Percentiles rank a stretch among this genome's conserved stretches.
Evolutionary conservation across 1,140 invertebrate genomes (phyloP).

Genomic region (Ceratina australensis): DNA sequence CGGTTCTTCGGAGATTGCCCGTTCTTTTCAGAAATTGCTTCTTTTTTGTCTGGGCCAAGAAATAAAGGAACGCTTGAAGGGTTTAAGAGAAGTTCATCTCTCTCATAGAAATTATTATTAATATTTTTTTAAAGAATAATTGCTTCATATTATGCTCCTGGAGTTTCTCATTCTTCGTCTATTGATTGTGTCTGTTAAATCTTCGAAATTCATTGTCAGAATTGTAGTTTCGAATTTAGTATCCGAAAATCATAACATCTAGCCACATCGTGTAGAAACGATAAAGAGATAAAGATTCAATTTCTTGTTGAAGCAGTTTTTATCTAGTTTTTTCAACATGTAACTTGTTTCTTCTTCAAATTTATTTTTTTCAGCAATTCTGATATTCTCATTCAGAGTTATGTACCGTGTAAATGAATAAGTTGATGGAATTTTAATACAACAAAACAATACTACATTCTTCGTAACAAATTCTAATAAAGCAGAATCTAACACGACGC

Average conservation of each 20-base stretch:
- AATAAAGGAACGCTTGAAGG: not conserved
- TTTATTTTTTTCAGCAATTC: too few relatives aligned
- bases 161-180: not conserved
- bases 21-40: slow-evolving; percentile 32
- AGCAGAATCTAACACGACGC: not conserved
- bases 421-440: too few relatives aligned
- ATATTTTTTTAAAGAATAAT: not conserved
- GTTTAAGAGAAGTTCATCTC: not conserved
- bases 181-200: not conserved
- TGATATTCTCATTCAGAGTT: too few relatives aligned
- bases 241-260: slow-evolving; percentile 52
- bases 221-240: slow-evolving; percentile 22
- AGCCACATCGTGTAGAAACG: slow-evolving; percentile 23
- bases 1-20: slow-evolving; percentile 20
- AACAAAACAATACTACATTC: too few relatives aligned
- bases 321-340: not conserved
- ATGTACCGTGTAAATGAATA: too few relatives aligned
- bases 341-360: not conserved
- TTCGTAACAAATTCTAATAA: not conserved
- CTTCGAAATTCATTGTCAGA: not conserved
- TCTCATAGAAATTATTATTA: slow-evolving; percentile 7
- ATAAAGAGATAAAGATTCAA: slow-evolving; percentile 49
- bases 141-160: not conserved
- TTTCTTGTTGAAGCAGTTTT: slow-evolving; percentile 41
- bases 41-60: not conserved